These are phyloP conservation scores for Zoroaster sp. DNA, from an alignment of 53 echinoderm and acorn worm genomes.

Conservation along the genomic window DNA sequence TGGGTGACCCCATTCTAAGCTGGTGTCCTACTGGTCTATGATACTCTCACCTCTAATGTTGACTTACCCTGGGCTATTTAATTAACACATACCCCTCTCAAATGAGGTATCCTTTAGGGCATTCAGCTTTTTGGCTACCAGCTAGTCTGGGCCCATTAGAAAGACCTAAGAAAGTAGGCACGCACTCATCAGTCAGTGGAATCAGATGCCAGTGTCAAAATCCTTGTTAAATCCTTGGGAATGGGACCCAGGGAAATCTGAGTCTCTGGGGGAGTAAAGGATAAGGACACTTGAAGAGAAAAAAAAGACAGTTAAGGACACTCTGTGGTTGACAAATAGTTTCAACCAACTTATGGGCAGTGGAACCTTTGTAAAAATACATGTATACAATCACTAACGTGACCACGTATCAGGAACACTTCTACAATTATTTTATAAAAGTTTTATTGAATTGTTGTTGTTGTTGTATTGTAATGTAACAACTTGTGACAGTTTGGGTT, in stretches of 20 bases:
- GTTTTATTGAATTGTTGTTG: too few species aligned
- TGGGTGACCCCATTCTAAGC: not conserved
- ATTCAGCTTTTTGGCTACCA: not conserved
- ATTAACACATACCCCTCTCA: slow-evolving; percentile 26
- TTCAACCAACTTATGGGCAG: too few species aligned
- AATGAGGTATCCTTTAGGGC: not conserved
- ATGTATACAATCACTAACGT: too few species aligned
- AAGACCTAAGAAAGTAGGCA: not conserved
- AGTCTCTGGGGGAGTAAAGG: not conserved
- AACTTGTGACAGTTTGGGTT: too few species aligned
- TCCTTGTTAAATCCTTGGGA: not conserved
- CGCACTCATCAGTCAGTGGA: slow-evolving; percentile 13
- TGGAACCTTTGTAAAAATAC: too few species aligned
- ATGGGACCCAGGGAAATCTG: not conserved
- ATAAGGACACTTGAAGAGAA: not conserved
- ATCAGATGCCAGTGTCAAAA: slow-evolving; percentile 32
- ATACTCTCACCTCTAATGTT: slow-evolving; percentile 6
- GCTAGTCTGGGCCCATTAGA: slow-evolving; percentile 20
- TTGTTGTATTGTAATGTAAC: too few species aligned
- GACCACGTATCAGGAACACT: too few species aligned
- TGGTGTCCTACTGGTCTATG: not conserved
- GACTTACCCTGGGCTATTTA: slow-evolving; percentile 36
- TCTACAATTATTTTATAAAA: too few species aligned
- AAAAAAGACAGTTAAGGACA: too few species aligned
- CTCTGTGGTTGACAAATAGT: too few species aligned